Conservation (phyloP, 2,888 invertebrate species). For the Lissonota sp. region DNA sequence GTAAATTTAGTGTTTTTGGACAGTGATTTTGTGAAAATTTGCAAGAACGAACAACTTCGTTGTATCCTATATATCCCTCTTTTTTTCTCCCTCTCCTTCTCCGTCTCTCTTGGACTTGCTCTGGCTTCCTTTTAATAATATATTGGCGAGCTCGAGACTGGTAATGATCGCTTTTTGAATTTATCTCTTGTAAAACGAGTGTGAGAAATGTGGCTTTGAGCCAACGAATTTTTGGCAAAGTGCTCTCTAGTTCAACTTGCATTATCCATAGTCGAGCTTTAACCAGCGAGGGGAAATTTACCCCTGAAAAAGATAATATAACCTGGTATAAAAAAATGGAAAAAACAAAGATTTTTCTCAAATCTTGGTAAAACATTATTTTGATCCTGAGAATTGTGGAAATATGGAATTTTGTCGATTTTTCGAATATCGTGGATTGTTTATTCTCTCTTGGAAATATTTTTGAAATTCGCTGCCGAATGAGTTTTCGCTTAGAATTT, state of each 20-base stretch:
- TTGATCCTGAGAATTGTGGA: no score
- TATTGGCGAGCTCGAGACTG: conserved; percentile 55
- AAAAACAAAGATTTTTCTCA: no score
- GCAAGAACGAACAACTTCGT: conserved; percentile 12
- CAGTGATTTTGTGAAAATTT: conserved; percentile 37
- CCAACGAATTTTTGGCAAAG: conserved; percentile 64
- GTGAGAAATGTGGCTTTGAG: conserved; percentile 63
- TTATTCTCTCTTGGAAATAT: no score
- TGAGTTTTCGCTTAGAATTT: no score
- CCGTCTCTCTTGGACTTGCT: background rate
- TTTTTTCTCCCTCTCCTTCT: background rate
- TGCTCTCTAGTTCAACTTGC: conserved; percentile 40
- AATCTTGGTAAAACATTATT: no score
- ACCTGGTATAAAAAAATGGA: no score
- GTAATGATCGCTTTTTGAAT: conserved; percentile 68
- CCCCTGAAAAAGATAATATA: no score
- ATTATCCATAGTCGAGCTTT: conserved; percentile 31
- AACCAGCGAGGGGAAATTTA: background rate
- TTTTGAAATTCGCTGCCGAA: no score
- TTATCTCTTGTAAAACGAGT: conserved; percentile 68
- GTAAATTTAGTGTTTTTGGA: conserved; percentile 55
- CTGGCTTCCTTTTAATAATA: conserved; percentile 38
- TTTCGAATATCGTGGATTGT: no score
- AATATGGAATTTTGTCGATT: no score
- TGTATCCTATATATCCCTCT: background rate